Percentiles rank a stretch among this genome's conserved stretches.
phyloP scores from a whole-genome alignment of 2,113 vertebrate species.

The Python bivittatus region DNA sequence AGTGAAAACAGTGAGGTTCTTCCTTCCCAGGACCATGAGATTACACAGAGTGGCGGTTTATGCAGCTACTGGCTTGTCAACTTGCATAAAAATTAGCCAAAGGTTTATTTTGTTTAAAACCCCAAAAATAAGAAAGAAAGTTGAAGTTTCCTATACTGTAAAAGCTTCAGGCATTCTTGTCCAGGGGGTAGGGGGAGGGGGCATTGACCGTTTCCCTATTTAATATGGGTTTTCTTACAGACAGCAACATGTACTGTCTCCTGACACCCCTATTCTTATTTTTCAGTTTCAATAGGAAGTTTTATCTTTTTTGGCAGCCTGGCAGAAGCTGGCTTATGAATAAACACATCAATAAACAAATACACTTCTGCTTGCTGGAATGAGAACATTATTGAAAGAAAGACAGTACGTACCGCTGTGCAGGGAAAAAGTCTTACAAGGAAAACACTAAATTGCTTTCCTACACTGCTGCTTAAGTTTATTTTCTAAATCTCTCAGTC shows the following conservation, averaged over 20 bases:
- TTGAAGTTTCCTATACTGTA: neutral
- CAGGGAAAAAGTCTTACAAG: neutral
- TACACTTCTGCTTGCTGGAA: neutral
- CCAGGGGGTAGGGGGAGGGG: neutral
- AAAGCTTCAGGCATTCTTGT: neutral
- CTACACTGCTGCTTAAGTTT: neutral
- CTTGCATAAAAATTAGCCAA: neutral
- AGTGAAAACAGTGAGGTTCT: neutral
- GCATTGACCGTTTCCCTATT: neutral
- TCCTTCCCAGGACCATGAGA: neutral
- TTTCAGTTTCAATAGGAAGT: neutral
- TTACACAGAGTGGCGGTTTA: neutral
- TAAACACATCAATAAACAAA: neutral
- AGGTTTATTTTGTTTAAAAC: neutral
- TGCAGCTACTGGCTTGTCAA: neutral
- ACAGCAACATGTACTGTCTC: neutral
- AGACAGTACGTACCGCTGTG: neutral
- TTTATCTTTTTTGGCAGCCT: neutral
- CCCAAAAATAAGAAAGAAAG: neutral
- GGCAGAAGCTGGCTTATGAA: neutral
- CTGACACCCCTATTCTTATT: neutral
- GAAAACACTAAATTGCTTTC: neutral
- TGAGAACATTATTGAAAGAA: neutral
- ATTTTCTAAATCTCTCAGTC: neutral
- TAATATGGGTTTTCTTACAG: neutral